Evolutionary conservation across 2,888 invertebrate species (phyloP), one percentile per base, ranked within the genome.

Genomic region (Cataglyphis altisquamis): DNA sequence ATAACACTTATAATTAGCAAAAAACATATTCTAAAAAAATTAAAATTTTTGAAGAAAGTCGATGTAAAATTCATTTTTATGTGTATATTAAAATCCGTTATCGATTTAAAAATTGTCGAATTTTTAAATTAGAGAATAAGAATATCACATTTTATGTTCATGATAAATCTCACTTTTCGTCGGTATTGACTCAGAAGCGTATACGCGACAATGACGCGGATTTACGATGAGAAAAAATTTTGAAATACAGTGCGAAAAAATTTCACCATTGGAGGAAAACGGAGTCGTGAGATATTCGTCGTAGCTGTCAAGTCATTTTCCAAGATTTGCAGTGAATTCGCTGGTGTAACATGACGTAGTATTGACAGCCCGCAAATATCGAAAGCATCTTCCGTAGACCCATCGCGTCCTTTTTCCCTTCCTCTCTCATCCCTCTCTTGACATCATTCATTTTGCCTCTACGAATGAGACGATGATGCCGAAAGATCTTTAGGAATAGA

Each of bases 321-420:
- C 36, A 68, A 78, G 78, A 80, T 80, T 80, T 80, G 32, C 60
- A 18, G 29, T 21, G 36, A 80, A 68, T 78, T 60, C 48, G 25
- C 60, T 41, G n/a, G 67, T 60, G 45, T 45, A 21, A 32, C 60
- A 36, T 62, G 60, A 70, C 70, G 36, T 36, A 12, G 52, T 70
- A 68, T 39, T 25, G 32, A 18, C 45, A 80, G 60, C 18, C 60
- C 45, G 68, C 36, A 36, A 80, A 80, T 80, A 70, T 70, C 70
- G 60, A 32, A 78, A 39, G 32, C 67, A 68, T 67, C 57, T 66
- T 36, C 41, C 66, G 36, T 39, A 25, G 25, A 36, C 2, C 12
- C 55, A 57, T 67, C 32, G 63, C 63, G 10, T 0, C 8, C n/a
- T 57, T 18, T 8, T 52, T n/a, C 52, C 9, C n/a, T 15, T 36